phyloP scores from a whole-genome alignment of 2,113 vertebrate species.

The Martes martes region DNA sequence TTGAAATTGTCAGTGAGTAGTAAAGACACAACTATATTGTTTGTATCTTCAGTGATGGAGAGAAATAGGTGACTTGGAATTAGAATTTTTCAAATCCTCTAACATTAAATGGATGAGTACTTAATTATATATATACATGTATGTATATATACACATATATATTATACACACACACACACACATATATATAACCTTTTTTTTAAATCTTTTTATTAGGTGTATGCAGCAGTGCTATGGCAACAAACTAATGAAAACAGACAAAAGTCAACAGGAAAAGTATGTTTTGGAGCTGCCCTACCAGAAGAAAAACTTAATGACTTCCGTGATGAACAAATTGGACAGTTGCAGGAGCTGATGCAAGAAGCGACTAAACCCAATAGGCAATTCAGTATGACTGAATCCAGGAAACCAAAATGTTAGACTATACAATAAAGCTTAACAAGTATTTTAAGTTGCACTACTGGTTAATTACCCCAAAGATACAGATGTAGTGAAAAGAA shows the following conservation, averaged over 20 bases:
- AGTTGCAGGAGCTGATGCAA: slow-evolving; percentile 93
- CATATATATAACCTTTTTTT: neutral
- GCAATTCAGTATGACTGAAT: slow-evolving; percentile 86
- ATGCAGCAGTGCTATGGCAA: slow-evolving; percentile 79
- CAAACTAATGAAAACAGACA: slow-evolving; percentile 84
- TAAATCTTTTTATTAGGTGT: slow-evolving; percentile 76
- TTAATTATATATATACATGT: slow-evolving; percentile 31
- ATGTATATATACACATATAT: neutral
- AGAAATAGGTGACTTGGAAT: neutral
- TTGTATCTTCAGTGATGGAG: neutral
- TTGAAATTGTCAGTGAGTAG: neutral
- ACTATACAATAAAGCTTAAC: neutral
- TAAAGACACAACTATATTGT: neutral
- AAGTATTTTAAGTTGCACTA: neutral
- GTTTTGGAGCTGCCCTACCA: slow-evolving; percentile 85
- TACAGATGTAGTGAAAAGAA: no score
- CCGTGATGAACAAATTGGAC: slow-evolving; percentile 91
- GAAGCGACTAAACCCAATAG: slow-evolving; percentile 90
- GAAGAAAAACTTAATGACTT: slow-evolving; percentile 87
- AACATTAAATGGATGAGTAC: neutral
- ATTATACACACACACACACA: no score
- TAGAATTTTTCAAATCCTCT: neutral
- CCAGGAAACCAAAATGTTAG: slow-evolving; percentile 68
- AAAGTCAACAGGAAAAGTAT: slow-evolving; percentile 45
- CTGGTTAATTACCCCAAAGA: no score